Base-by-base conservation (phyloP, 2,888 invertebrate species). In the Parelbella ahira region DNA sequence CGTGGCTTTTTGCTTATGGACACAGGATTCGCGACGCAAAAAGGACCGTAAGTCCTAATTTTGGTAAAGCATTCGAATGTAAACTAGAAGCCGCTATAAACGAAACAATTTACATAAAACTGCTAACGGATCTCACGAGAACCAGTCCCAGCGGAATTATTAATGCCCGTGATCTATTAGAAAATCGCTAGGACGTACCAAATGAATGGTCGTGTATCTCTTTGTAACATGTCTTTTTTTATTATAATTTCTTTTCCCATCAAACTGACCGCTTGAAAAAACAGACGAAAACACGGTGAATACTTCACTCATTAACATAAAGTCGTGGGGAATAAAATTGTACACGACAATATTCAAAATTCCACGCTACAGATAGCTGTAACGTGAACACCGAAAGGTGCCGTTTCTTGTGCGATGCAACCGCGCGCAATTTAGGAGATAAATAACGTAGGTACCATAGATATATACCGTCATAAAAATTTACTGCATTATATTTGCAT, bases 141-240 rank as follows among this genome's bases (percentile, higher is more conserved):
- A 87, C 86, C 77, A 69, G 87, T 87, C 77, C 58, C 56, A 49
- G 61, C 72, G 68, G 75, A 76, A 74, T 78, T 79, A 81, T 78
- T 79, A 81, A 84, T 83, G 80, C 63, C 60, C 54, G 84, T 87
- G 86, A 84, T 86, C 80, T 86, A 86, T 84, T 84, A 84, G 84
- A 84, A 80, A 84, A 86, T 84, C 81, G 77, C 73, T 77, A 64
- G 60, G 54, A 57, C 47, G 19, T 27, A 50, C 62, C 64, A 66
- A 60, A 66, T 61, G 56, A 51, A 62, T 55, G 59, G 65, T 60
- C 64, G 63, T 62, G 68, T 67, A 63, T 62, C 58, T 67, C 63
- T 68, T 67, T 66, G 62, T 63, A 59, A 54, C 54, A 48, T 58
- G 60, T 71, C 65, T 73, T 75, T 25, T n/a, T 75, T 68, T 64